These are phyloP conservation scores for Apotomis capreana DNA, from an alignment of 2,888 invertebrate species.

Conservation along the genomic window DNA sequence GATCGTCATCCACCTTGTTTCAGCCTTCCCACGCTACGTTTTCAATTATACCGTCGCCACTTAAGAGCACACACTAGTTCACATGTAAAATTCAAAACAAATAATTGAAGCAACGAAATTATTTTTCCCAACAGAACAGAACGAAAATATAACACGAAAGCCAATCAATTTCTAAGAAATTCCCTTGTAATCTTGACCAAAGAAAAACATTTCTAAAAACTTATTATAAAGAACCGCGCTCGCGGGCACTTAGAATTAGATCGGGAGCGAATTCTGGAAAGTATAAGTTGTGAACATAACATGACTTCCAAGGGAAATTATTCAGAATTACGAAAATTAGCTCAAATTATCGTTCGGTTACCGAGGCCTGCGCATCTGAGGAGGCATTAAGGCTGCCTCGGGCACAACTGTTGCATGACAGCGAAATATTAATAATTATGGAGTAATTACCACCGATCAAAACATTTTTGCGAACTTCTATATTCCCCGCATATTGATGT, in stretches of 20 bases:
- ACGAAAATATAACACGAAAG: constrained; percentile 12
- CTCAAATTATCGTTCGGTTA: constrained; percentile 76
- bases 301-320: constrained; percentile 75
- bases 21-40: too few species aligned
- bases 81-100: too few species aligned
- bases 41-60: too few species aligned
- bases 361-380: constrained; percentile 65
- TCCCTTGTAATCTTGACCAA: constrained; percentile 1
- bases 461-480: constrained; percentile 50
- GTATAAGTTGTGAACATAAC: constrained; percentile 68
- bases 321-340: constrained; percentile 78
- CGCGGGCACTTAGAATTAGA: constrained; percentile 64
- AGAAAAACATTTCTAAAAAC: constrained; percentile 41
- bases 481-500: not conserved
- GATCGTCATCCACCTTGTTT: too few species aligned
- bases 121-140: constrained; percentile 1
- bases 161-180: constrained; percentile 32
- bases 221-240: constrained; percentile 51
- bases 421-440: constrained; percentile 73
- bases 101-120: not conserved
- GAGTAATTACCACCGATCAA: constrained; percentile 62
- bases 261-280: constrained; percentile 60
- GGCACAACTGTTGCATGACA: constrained; percentile 71
- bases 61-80: too few species aligned
- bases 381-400: constrained; percentile 61